phyloP scores from a whole-genome alignment of 2,113 vertebrate genomes.

The Pagrus major region DNA sequence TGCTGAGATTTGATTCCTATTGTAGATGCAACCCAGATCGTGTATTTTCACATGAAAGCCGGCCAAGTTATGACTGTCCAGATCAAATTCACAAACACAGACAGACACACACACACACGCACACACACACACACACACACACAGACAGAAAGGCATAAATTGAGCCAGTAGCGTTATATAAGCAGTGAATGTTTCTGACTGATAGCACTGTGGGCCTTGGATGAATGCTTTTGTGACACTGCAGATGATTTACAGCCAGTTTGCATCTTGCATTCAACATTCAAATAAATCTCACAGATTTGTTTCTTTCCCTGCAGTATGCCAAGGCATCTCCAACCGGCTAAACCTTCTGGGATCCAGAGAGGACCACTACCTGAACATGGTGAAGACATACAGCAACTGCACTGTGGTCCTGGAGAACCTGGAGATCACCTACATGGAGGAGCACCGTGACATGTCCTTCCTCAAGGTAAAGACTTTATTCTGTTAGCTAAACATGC shows the following conservation, averaged over 20 bases:
- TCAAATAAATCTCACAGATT: neutral
- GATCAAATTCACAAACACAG: conserved; percentile 44
- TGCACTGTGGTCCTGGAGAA: conserved; percentile 95
- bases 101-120: conserved; percentile 43
- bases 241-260: conserved; percentile 13
- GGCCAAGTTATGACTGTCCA: conserved; percentile 62
- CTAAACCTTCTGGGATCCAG: conserved; percentile 87
- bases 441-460: conserved; percentile 88
- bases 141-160: conserved; percentile 26
- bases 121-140: conserved; percentile 42
- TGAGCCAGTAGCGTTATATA: conserved; percentile 44
- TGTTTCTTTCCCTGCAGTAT: conserved; percentile 83
- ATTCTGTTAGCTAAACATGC: neutral
- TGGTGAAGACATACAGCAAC: conserved; percentile 94
- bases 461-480: conserved; percentile 89
- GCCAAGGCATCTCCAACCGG: conserved; percentile 91
- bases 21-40: conserved; percentile 57
- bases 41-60: conserved; percentile 53
- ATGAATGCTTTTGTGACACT: conserved; percentile 13
- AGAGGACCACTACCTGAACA: conserved; percentile 91
- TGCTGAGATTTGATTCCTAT: conserved; percentile 56
- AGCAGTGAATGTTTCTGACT: conserved; percentile 32
- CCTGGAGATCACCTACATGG: conserved; percentile 92
- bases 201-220: conserved; percentile 6
- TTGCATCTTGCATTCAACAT: neutral